These are phyloP conservation scores for Protomyctophum bolini DNA, from an alignment of 2,113 vertebrate genomes.

Conservation along the genomic window DNA sequence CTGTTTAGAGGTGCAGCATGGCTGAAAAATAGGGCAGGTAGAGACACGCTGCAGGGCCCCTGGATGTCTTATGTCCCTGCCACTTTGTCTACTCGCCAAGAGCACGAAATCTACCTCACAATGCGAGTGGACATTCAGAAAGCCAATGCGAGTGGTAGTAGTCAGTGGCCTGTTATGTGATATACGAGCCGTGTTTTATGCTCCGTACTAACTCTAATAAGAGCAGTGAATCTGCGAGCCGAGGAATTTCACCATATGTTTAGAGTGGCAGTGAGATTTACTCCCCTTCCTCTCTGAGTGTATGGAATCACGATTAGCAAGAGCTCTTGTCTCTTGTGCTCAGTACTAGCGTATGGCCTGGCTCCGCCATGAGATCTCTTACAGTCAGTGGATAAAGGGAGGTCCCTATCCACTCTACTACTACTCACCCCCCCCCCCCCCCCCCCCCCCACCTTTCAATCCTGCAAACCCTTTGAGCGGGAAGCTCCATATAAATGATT, in stretches of 20 bases:
- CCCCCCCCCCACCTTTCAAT: constrained; percentile 19
- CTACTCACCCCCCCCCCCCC: constrained; percentile 4
- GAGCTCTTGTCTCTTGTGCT: constrained; percentile 57
- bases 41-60: constrained; percentile 59
- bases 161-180: constrained; percentile 12
- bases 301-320: constrained; percentile 61
- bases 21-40: constrained; percentile 61
- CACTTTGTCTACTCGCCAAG: constrained; percentile 58
- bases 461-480: neutral
- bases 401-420: constrained; percentile 38
- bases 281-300: constrained; percentile 24
- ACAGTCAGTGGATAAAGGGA: constrained; percentile 59
- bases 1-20: constrained; percentile 58
- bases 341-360: constrained; percentile 35
- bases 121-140: constrained; percentile 51
- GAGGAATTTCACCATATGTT: constrained; percentile 52
- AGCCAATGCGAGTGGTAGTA: constrained; percentile 1
- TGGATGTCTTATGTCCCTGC: constrained; percentile 61
- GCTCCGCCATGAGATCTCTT: constrained; percentile 64
- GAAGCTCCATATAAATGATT: constrained; percentile 57
- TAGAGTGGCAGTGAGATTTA: constrained; percentile 57
- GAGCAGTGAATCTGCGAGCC: constrained; percentile 30
- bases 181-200: constrained; percentile 43
- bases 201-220: constrained; percentile 50
- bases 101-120: constrained; percentile 48